phyloP scores from a whole-genome alignment of 1,140 invertebrate species.

The Cepaea nemoralis region DNA sequence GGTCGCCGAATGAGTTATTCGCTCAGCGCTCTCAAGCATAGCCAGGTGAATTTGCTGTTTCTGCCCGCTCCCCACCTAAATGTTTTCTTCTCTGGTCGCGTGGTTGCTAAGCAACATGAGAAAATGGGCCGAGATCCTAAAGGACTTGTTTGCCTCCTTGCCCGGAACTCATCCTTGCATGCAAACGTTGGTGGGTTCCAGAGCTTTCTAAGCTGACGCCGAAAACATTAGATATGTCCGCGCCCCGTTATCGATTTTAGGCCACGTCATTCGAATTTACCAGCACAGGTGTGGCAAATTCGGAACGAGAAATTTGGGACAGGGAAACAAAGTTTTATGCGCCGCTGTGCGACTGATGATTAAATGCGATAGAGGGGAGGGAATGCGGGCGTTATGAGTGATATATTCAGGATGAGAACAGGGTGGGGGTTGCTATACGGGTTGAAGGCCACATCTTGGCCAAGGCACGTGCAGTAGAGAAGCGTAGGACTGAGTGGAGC shows the following conservation, averaged over 20 bases:
- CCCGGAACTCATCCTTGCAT: conserved; percentile 17
- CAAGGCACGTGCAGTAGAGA: neutral
- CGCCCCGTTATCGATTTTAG: neutral
- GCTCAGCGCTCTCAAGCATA: neutral
- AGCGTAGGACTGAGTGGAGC: neutral
- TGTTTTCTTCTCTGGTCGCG: conserved; percentile 6
- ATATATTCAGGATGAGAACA: neutral
- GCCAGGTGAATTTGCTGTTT: neutral
- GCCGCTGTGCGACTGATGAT: neutral
- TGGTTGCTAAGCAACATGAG: conserved; percentile 15
- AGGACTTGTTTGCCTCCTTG: conserved; percentile 14
- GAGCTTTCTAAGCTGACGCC: conserved; percentile 12
- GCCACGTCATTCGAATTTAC: conserved; percentile 7
- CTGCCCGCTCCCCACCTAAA: neutral
- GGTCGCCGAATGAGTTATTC: too few species aligned
- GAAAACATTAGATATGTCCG: conserved; percentile 5
- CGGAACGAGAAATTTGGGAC: conserved; percentile 8
- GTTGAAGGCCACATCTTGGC: neutral
- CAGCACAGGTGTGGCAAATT: conserved; percentile 12
- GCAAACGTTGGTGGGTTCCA: neutral
- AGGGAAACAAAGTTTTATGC: neutral
- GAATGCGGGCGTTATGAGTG: neutral
- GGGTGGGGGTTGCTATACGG: neutral
- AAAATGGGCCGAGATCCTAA: neutral
- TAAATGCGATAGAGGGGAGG: neutral